Conservation (phyloP, 2,797 vertebrate species). For the Amblyopsis hoosieri region DNA sequence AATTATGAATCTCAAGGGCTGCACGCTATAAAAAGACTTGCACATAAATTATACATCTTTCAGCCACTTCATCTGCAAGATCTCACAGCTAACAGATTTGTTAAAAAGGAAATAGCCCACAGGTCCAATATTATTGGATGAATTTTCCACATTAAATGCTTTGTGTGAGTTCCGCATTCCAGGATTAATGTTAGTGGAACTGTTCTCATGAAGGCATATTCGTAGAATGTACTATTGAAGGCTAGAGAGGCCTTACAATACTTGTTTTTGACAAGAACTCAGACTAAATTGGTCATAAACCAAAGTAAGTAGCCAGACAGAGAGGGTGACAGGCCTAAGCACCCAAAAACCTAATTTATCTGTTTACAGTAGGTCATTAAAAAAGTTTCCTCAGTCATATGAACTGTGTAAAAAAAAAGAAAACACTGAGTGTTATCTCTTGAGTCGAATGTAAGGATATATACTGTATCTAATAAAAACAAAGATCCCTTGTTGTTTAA, state of each 20-base stretch:
- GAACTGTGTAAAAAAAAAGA: conserved; percentile 25
- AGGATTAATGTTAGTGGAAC: conserved; percentile 49
- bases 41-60: conserved; percentile 77
- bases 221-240: conserved; percentile 19
- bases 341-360: conserved; percentile 51
- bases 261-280: conserved; percentile 17
- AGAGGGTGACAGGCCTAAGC: conserved; percentile 13
- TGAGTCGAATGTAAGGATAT: conserved; percentile 26
- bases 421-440: conserved; percentile 33
- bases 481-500: conserved; percentile 47
- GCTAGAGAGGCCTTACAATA: conserved; percentile 1
- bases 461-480: conserved; percentile 39
- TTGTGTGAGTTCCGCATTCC: conserved; percentile 44
- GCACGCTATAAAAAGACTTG: conserved; percentile 79
- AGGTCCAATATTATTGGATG: conserved; percentile 72
- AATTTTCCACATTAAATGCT: conserved; percentile 66
- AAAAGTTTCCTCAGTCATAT: conserved; percentile 48
- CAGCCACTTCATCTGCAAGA: conserved; percentile 74
- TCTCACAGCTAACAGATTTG: conserved; percentile 71
- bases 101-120: conserved; percentile 73
- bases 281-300: conserved; percentile 26
- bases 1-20: conserved; percentile 79
- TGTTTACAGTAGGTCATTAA: conserved; percentile 54
- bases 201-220: conserved; percentile 28
- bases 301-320: conserved; percentile 32